Evolutionary conservation across 2,888 invertebrate species (phyloP).

Genomic region (Diloba caeruleocephala): DNA sequence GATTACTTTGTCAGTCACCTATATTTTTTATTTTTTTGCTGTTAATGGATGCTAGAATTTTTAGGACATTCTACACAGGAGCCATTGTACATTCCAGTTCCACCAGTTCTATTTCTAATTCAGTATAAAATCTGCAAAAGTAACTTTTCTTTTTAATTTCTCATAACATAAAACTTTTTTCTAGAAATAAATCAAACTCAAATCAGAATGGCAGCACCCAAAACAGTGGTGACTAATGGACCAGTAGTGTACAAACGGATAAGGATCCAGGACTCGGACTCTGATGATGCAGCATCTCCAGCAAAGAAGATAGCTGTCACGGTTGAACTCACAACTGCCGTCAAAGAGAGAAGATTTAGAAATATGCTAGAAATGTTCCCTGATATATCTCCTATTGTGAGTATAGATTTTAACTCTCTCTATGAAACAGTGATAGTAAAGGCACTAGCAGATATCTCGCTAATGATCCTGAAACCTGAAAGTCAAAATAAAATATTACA

Average conservation of each 20-base stretch:
- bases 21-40: too few relatives aligned
- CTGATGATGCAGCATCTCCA: slow-evolving; percentile 81
- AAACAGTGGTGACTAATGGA: slow-evolving; percentile 62
- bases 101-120: too few relatives aligned
- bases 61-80: too few relatives aligned
- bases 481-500: too few relatives aligned
- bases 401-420: slow-evolving; percentile 37
- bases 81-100: too few relatives aligned
- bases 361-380: slow-evolving; percentile 91
- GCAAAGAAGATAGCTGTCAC: slow-evolving; percentile 51
- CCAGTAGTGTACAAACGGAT: slow-evolving; percentile 81
- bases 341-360: slow-evolving; percentile 90
- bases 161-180: slow-evolving; percentile 11
- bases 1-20: too few relatives aligned
- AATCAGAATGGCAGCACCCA: slow-evolving; percentile 78
- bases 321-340: slow-evolving; percentile 76
- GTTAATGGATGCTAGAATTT: too few relatives aligned
- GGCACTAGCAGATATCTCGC: too few relatives aligned
- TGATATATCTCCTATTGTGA: slow-evolving; percentile 89
- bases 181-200: slow-evolving; percentile 58
- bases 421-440: too few relatives aligned
- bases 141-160: neutral
- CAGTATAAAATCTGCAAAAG: slow-evolving; percentile 1
- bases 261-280: slow-evolving; percentile 86
- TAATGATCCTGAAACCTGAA: too few relatives aligned